Evolutionary conservation across 2,888 invertebrate genomes (phyloP).

Genomic region (Saturnia pavonia): DNA sequence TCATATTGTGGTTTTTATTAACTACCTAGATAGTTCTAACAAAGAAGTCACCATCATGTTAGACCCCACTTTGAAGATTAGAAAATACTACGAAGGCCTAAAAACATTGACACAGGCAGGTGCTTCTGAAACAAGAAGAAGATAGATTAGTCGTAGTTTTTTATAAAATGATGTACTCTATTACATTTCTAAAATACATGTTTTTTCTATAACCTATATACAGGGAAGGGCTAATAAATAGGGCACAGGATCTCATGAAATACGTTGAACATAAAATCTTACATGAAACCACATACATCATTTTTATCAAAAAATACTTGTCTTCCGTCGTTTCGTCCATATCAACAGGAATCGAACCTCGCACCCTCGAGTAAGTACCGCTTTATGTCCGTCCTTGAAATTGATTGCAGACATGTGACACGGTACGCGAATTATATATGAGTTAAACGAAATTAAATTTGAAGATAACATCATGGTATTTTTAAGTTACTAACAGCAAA

Average conservation of each 20-base stretch:
- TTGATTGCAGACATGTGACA: slow-evolving; percentile 7
- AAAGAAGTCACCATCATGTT: no score
- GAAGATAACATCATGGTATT: slow-evolving; percentile 25
- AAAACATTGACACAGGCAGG: no score
- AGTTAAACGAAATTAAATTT: slow-evolving; percentile 26
- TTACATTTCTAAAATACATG: no score
- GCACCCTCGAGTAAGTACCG: slow-evolving; percentile 12
- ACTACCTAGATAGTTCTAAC: no score
- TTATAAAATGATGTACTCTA: no score
- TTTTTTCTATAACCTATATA: no score
- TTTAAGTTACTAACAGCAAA: background rate
- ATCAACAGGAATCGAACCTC: slow-evolving; percentile 10
- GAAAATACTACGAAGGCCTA: no score
- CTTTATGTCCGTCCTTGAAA: background rate
- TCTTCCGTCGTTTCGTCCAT: slow-evolving; percentile 11
- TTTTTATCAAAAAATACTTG: slow-evolving; percentile 10
- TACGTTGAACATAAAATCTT: background rate
- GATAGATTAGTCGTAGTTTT: no score
- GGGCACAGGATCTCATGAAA: background rate
- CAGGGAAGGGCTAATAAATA: background rate
- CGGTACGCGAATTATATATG: background rate
- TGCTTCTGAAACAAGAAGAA: no score
- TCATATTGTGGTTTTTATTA: no score
- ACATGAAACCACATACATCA: background rate
- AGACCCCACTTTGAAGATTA: no score